Evolutionary conservation across 2,888 invertebrate species (phyloP), one percentile per base, ranked within the genome.

Genomic region (Lochmaea capreae): DNA sequence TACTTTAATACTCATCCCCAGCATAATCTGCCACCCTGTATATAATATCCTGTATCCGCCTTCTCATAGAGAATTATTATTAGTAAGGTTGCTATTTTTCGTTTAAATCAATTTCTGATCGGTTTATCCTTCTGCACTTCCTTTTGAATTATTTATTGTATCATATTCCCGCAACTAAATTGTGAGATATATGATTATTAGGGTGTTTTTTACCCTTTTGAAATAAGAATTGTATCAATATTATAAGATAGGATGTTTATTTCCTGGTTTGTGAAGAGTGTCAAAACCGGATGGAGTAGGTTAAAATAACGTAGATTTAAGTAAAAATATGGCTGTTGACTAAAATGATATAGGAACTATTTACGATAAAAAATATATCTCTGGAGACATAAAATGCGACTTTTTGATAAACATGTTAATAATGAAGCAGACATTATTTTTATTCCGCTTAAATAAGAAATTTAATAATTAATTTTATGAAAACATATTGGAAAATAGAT

Each of bases 61-160:
- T 54, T 42, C 49, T 67, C 10, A 8, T 49, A 39, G 46, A 10
- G 33, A 46, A 71, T 26, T 70, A 14, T 46, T 33, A 70, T 65
- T 65, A 43, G 62, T 57, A 57, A 42, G 42, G 46, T 65, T 71
- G 71, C 71, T 71, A 71, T 65, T 65, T 70, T 71, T 70, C 14
- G 1, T 8, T 46, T 26, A n/a, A 52, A 62, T 42, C 62, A 63
- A 39, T 26, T 69, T 54, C 65, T 58, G 54, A 49, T 65, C 11
- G n/a, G 71, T 58, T 71, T 58, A 18, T n/a, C 63, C 54, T 65
- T 70, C 54, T 14, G 22, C 58, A 58, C 58, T 70, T 70, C 68
- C 61, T 61, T 61, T 68, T 61, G n/a, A 11, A 11, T 61, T 66
- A 66, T 66, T 54, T 52, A 58, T 54, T 67, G 57, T 67, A n/a